Evolutionary conservation across 1,140 invertebrate genomes (phyloP).

Genomic region (Aphaenogaster rudis): DNA sequence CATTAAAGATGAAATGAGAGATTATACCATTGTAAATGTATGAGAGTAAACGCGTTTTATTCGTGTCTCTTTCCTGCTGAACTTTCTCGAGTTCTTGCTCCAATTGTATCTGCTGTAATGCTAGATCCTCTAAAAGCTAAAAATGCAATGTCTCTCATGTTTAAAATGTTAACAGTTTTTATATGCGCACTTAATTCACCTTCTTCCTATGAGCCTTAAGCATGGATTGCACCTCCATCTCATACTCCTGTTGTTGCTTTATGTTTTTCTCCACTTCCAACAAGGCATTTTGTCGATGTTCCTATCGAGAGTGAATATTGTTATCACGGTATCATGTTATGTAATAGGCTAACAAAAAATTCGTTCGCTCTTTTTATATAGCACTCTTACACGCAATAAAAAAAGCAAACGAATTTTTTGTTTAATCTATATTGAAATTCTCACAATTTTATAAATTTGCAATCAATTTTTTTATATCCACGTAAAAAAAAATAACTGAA

Average conservation of each 20-base stretch:
- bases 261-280: constrained; percentile 88
- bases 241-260: constrained; percentile 87
- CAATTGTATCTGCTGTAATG: constrained; percentile 89
- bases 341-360: constrained; percentile 4
- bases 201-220: constrained; percentile 87
- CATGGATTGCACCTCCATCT: constrained; percentile 87
- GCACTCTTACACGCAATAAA: neutral
- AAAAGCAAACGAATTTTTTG: neutral
- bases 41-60: constrained; percentile 88
- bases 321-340: neutral
- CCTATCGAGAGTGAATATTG: constrained; percentile 80
- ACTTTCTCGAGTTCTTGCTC: constrained; percentile 90
- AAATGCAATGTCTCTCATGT: constrained; percentile 66
- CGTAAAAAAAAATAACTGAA: neutral
- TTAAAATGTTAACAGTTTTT: neutral
- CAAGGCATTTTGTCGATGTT: constrained; percentile 86
- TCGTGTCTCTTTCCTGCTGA: constrained; percentile 89
- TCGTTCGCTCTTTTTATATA: neutral
- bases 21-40: constrained; percentile 83
- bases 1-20: constrained; percentile 69
- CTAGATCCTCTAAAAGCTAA: constrained; percentile 89
- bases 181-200: constrained; percentile 77
- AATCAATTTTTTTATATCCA: neutral
- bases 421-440: constrained; percentile 15
- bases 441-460: neutral